phyloP scores from a whole-genome alignment of 2,797 vertebrate species.

The Acanthis flammea region DNA sequence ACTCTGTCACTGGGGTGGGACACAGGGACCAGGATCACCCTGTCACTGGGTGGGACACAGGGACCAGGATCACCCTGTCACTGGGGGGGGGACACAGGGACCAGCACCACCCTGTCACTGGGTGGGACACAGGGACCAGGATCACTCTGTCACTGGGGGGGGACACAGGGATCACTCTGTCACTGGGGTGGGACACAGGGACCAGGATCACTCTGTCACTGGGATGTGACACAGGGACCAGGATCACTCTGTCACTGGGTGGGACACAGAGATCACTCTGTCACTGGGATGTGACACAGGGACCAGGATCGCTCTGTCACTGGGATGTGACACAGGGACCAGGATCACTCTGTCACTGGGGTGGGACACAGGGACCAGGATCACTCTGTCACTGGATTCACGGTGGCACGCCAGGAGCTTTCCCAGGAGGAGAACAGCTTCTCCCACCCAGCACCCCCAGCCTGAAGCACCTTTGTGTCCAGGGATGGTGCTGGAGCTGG shows the following conservation, averaged over 20 bases:
- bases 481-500: background rate
- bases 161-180: rapidly evolving
- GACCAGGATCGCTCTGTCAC: background rate
- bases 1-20: rapidly evolving
- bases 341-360: background rate
- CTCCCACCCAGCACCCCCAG: background rate
- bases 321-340: background rate
- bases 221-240: rapidly evolving
- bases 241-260: background rate
- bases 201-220: background rate
- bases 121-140: background rate
- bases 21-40: too few relatives aligned
- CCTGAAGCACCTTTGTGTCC: too few relatives aligned
- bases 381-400: background rate
- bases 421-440: background rate
- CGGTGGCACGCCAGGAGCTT: rapidly evolving
- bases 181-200: rapidly evolving
- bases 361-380: background rate
- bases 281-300: rapidly evolving
- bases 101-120: rapidly evolving
- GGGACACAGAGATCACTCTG: rapidly evolving
- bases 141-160: background rate
- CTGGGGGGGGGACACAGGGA: background rate
- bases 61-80: background rate
- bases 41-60: background rate